Evolutionary conservation across 2,797 vertebrate species (phyloP).

Genomic region (Staurois parvus): DNA sequence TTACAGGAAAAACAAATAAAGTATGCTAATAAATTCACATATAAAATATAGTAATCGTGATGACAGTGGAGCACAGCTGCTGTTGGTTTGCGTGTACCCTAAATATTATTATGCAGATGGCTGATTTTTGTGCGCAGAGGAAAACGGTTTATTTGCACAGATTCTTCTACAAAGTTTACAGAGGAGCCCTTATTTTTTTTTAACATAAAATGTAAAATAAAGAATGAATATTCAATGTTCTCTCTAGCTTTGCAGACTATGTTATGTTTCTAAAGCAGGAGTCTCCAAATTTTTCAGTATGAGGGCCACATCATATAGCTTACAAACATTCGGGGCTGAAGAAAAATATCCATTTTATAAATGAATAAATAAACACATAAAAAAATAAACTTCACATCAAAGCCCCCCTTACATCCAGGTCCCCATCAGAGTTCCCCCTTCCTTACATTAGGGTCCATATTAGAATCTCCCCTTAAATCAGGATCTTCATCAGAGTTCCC

Average conservation of each 20-base stretch:
- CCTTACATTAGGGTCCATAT: no score
- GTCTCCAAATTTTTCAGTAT: no score
- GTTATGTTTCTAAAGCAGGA: no score
- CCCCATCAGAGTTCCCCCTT: no score
- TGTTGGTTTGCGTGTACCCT: neutral
- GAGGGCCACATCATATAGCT: no score
- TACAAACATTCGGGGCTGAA: no score
- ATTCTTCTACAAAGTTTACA: neutral
- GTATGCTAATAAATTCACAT: slow-evolving; percentile 50
- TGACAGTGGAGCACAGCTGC: slow-evolving; percentile 23
- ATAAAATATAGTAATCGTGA: slow-evolving; percentile 33
- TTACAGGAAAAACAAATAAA: slow-evolving; percentile 15
- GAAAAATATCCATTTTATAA: no score
- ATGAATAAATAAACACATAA: no score
- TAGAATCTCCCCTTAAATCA: no score
- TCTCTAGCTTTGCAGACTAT: neutral
- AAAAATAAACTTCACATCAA: no score
- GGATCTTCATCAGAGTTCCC: no score
- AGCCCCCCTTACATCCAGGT: no score
- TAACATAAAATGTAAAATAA: neutral
- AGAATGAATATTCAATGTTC: neutral
- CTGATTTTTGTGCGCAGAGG: neutral
- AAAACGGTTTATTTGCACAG: neutral
- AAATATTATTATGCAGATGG: slow-evolving; percentile 31
- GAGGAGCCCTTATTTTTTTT: neutral